Percentiles rank a stretch among this genome's conserved stretches.
Evolutionary conservation across 2,888 invertebrate genomes (phyloP).

Genomic region (Molorchus minor): DNA sequence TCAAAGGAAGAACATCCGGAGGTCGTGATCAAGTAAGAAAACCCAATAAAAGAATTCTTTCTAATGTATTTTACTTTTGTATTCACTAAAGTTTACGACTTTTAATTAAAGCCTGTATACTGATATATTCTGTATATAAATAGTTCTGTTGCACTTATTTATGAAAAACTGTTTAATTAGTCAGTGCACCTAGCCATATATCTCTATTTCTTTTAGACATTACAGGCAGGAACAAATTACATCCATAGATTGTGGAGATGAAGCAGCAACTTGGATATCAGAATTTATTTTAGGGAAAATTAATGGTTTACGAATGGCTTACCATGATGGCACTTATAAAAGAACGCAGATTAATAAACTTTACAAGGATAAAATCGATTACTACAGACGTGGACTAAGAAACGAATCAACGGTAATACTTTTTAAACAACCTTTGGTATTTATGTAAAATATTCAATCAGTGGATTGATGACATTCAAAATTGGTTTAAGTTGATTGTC

Average conservation of each 20-base stretch:
- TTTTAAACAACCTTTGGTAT: too few species aligned
- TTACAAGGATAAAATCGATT: slow-evolving; percentile 35
- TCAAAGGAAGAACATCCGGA: slow-evolving; percentile 33
- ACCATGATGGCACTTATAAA: slow-evolving; percentile 48
- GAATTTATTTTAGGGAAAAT: slow-evolving; percentile 54
- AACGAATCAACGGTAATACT: slow-evolving; percentile 47
- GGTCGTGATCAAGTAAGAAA: slow-evolving; percentile 28
- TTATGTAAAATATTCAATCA: too few species aligned
- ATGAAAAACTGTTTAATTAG: too few species aligned
- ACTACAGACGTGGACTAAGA: slow-evolving; percentile 29
- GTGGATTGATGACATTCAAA: too few species aligned
- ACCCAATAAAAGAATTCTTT: too few species aligned
- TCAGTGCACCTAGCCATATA: too few species aligned
- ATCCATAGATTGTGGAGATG: slow-evolving; percentile 71
- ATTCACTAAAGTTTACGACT: too few species aligned
- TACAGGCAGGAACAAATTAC: slow-evolving; percentile 56
- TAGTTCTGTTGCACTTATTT: too few species aligned
- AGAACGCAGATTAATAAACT: slow-evolving; percentile 39
- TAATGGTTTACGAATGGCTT: slow-evolving; percentile 54
- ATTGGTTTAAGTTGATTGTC: too few species aligned
- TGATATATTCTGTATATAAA: too few species aligned
- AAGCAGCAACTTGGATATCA: slow-evolving; percentile 69
- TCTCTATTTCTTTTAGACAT: slow-evolving; percentile 24
- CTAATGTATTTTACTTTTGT: too few species aligned
- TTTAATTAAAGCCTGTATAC: too few species aligned